A percentile compares a stretch with the other conserved stretches of the same genome.
Evolutionary conservation across 2,113 vertebrate genomes (phyloP).

Genomic region (Chloroceryle aenea): DNA sequence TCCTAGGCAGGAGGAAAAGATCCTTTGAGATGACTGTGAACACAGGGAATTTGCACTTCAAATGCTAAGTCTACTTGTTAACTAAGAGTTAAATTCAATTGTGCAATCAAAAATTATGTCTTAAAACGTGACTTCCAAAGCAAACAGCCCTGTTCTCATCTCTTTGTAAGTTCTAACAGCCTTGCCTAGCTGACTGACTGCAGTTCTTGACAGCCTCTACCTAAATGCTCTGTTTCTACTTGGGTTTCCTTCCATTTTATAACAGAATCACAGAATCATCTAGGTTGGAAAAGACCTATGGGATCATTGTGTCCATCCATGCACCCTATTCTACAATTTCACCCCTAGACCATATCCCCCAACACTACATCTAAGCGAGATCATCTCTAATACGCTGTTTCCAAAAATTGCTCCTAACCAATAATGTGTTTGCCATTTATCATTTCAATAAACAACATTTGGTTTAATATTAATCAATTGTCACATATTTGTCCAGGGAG

Average conservation of each 20-base stretch:
- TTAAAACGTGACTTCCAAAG: constrained; percentile 19
- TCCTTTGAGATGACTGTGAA: not conserved
- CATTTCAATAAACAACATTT: constrained; percentile 5
- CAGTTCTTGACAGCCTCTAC: not conserved
- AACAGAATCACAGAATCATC: too few species aligned
- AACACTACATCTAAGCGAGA: too few species aligned
- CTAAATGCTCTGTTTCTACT: not conserved
- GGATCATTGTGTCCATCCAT: too few species aligned
- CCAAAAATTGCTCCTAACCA: not conserved
- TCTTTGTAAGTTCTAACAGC: not conserved
- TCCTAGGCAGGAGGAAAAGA: constrained; percentile 2
- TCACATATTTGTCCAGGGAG: not conserved
- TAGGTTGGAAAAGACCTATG: too few species aligned
- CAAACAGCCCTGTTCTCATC: not conserved
- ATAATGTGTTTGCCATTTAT: not conserved
- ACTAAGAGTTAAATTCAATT: constrained; percentile 35
- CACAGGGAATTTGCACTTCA: not conserved
- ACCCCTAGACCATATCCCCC: too few species aligned
- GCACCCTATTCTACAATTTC: too few species aligned
- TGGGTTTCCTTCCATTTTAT: not conserved
- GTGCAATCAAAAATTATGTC: constrained; percentile 15
- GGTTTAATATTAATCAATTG: constrained; percentile 31
- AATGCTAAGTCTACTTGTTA: not conserved
- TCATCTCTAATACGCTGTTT: not conserved
- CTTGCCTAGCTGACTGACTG: not conserved